Percentiles rank a stretch among this genome's conserved stretches.
Conservation (phyloP, 2,888 invertebrate species). For the Hetaerina titia region DNA sequence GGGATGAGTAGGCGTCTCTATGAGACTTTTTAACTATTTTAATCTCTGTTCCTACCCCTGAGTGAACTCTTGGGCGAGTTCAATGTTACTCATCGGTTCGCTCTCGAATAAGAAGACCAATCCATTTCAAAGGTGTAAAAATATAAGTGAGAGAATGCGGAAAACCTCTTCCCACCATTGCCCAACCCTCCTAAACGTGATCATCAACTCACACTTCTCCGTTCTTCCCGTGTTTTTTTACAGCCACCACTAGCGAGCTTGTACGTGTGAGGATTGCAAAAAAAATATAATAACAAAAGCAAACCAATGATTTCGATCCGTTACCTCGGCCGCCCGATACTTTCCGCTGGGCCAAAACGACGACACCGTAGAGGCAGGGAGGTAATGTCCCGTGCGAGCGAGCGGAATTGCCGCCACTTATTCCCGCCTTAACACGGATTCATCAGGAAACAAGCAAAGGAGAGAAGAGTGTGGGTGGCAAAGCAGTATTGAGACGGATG, state of each 20-base stretch:
- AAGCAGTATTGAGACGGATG: neutral
- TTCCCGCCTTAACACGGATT: neutral
- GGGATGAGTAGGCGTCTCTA: too few relatives aligned
- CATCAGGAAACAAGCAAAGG: neutral
- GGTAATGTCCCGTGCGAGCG: neutral
- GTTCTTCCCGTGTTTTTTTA: neutral
- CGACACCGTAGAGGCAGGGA: neutral
- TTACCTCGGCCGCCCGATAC: neutral
- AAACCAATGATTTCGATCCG: neutral
- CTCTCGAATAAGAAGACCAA: too few relatives aligned
- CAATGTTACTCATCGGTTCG: too few relatives aligned
- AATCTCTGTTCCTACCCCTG: too few relatives aligned
- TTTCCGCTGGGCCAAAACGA: neutral
- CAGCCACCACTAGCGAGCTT: neutral
- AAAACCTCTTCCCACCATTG: neutral
- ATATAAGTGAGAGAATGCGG: neutral
- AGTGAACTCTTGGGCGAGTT: too few relatives aligned
- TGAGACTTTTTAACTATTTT: too few relatives aligned
- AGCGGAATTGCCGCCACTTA: constrained; percentile 3
- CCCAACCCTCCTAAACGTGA: neutral
- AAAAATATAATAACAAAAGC: neutral
- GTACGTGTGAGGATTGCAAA: neutral
- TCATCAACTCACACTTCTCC: neutral
- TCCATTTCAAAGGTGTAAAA: too few relatives aligned
- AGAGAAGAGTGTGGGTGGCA: neutral